Evolutionary conservation across 2,113 vertebrate genomes (phyloP), one percentile per base, ranked within the genome.

Genomic region (Misgurnus anguillicaudatus): DNA sequence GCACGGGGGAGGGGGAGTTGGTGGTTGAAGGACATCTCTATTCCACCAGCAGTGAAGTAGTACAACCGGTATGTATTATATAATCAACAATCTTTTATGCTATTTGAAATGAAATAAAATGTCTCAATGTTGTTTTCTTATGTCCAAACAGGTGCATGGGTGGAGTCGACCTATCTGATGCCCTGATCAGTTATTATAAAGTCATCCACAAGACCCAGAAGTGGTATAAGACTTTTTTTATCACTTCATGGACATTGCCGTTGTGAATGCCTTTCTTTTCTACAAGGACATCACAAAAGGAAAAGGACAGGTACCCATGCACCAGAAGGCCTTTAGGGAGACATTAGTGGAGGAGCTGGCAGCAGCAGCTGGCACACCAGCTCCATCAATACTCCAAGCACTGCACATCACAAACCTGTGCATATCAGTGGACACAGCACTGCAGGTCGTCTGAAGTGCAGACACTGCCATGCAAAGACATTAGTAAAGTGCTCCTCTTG

Each of bases 1-100:
- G n/a, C n/a, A n/a, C n/a, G n/a, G n/a, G n/a, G n/a, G n/a, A n/a
- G n/a, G n/a, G n/a, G n/a, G n/a, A n/a, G n/a, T 36, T 24, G 24
- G 24, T 62, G n/a, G 60, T 36, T 62, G 60, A 62, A 62, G 24
- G 60, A 62, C 60, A 63, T 39, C 31, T 63, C 36, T 39, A 3
- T 39, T 63, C 61, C 61, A 39, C 36, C 61, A 39, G 61, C 61
- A 39, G 31, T 63, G 61, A 63, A 63, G 36, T 24, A 63, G 61
- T 63, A 63, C 61, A 63, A 17, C 61, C 14, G 6, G 14, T 9
- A 63, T 38, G 31, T 17, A 11, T 63, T 17, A 17, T 38, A 38
- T 38, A 63, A 7, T 63, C 61, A 63, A 63, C 61, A 17, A 38
- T 63, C 31, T 38, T 63, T 63, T 38, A 63, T 17, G 31, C 1